These are phyloP conservation scores for Sturnira hondurensis DNA, from an alignment of 2,113 vertebrate genomes.

Conservation along the genomic window DNA sequence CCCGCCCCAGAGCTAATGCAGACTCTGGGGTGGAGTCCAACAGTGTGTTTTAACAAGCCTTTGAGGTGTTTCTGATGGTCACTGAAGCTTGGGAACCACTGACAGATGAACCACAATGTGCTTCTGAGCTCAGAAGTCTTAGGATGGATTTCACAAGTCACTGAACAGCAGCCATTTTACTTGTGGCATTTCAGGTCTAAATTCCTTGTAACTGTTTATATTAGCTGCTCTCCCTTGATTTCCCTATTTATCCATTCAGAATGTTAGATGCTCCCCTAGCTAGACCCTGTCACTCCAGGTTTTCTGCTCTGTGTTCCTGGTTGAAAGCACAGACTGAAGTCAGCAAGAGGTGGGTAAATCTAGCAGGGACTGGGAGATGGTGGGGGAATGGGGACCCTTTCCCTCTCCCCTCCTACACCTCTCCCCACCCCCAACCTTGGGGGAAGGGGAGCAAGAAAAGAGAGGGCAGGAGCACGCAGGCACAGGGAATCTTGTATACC, in stretches of 20 bases:
- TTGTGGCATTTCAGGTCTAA: neutral
- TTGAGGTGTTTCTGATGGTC: neutral
- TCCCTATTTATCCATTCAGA: neutral
- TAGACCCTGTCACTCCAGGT: neutral
- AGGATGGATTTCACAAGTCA: neutral
- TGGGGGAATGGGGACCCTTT: neutral
- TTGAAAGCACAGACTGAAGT: neutral
- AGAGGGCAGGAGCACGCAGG: neutral
- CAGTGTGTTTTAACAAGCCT: neutral
- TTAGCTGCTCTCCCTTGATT: neutral
- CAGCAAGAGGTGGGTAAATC: neutral
- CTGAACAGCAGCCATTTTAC: neutral
- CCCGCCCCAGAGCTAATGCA: neutral
- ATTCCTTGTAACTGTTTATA: neutral
- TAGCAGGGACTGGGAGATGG: neutral
- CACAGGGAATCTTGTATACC: slow-evolving; percentile 77
- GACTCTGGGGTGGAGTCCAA: neutral
- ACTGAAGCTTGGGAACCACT: neutral
- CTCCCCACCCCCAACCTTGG: neutral
- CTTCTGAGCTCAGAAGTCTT: neutral
- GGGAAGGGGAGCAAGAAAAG: neutral
- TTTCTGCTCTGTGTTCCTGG: neutral
- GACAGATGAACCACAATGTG: neutral
- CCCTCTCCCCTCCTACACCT: neutral
- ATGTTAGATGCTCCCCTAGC: neutral